phyloP scores from a whole-genome alignment of 2,113 vertebrate genomes.

The Peromyscus californicus region DNA sequence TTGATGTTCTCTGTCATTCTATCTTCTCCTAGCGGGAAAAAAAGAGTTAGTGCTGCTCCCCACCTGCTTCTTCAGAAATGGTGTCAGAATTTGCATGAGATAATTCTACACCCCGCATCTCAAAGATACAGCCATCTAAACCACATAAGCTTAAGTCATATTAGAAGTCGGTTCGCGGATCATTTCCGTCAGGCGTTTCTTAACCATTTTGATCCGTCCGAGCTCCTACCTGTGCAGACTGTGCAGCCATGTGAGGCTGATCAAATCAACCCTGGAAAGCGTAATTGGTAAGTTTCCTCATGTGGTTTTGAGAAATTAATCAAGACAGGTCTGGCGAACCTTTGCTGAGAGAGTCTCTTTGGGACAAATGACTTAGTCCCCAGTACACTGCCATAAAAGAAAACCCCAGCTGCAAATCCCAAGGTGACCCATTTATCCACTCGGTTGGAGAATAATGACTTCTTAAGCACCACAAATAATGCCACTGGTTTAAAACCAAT shows the following conservation, averaged over 20 bases:
- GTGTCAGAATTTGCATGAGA: conserved; percentile 7
- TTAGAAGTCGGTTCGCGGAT: conserved; percentile 45
- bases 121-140: conserved; percentile 43
- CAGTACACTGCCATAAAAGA: conserved; percentile 45
- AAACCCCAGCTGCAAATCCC: conserved; percentile 72
- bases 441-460: conserved; percentile 70
- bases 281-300: conserved; percentile 76
- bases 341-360: conserved; percentile 67
- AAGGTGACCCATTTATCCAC: conserved; percentile 73
- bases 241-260: conserved; percentile 67
- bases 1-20: not conserved
- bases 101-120: conserved; percentile 36
- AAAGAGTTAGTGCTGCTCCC: not conserved
- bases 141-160: conserved; percentile 3
- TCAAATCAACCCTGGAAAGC: conserved; percentile 77
- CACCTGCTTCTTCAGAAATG: conserved; percentile 29
- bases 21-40: not conserved
- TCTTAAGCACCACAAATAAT: conserved; percentile 72
- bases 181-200: conserved; percentile 46
- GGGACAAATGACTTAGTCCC: conserved; percentile 63
- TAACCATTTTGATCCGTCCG: conserved; percentile 65
- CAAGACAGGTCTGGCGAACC: conserved; percentile 73
- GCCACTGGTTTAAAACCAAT: conserved; percentile 78
- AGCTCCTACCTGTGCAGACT: conserved; percentile 69
- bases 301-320: conserved; percentile 78